Base-by-base conservation (phyloP, 2,113 vertebrate genomes). In the Podarcis muralis region DNA sequence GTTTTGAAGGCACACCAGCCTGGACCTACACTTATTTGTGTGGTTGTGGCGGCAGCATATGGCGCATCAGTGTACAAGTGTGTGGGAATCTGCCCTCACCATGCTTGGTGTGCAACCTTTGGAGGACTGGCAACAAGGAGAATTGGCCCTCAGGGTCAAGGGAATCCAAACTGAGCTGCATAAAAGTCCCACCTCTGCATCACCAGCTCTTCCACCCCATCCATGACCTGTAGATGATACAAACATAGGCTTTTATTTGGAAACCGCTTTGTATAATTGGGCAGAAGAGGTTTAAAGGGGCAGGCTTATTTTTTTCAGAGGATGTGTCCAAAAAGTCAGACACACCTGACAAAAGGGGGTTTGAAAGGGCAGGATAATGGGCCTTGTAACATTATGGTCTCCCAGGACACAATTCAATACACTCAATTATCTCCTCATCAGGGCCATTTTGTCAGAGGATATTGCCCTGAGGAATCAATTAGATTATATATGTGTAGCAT, bases 381-480 rank as follows among this genome's bases (percentile, higher is more conserved):
- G 86, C 96, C 96, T 95, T 95, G 96, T 95, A 95, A 88, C 95
- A 57, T 95, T 95, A 95, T 90, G 95, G 92, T 95, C 94, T 95
- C 94, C 93, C 79, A 91, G 95, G 96, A 95, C 91, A 91, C 95
- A 92, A 90, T 94, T 96, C 95, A 85, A 86, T 91, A 91, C 96
- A 95, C 94, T 96, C 97, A 96, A 97, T 97, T 97, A 97, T 97
- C 96, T 96, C 93, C 94, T 96, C 90, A 96, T 97, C 97, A 95
- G 95, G 96, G 91, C 95, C 93, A 18, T 94, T 97, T 96, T 97
- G 96, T 97, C 97, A 96, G 96, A 97, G 97, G 97, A 96, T 96
- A 96, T 96, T 96, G 97, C 96, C 96, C 96, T 86, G 68, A 96
- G 97, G 96, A 96, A 96, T 97, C 97, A 96, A 97, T 97, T 97